These are phyloP conservation scores for Solenodon paradoxus DNA, from an alignment of 2,113 vertebrate genomes.

Conservation along the genomic window DNA sequence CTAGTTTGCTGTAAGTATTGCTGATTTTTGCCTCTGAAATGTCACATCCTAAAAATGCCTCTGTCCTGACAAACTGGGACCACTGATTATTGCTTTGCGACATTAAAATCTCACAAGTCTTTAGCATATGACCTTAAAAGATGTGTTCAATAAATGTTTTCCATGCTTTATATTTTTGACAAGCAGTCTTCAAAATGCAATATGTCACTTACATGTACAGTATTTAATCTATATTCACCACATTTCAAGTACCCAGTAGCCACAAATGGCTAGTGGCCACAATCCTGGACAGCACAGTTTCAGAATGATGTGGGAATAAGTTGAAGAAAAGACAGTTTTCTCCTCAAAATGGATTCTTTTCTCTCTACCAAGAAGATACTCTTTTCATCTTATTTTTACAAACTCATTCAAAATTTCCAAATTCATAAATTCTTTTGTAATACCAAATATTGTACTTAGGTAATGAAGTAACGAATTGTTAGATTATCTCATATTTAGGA, in stretches of 20 bases:
- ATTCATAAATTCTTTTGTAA: background rate
- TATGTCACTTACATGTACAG: background rate
- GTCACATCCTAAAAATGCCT: background rate
- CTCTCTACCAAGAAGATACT: background rate
- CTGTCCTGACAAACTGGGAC: background rate
- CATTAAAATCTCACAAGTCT: background rate
- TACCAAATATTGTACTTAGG: background rate
- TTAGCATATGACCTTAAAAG: background rate
- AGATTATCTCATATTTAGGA: background rate
- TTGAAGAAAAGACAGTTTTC: background rate
- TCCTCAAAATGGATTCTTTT: background rate
- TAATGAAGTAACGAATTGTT: background rate
- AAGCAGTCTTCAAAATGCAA: background rate
- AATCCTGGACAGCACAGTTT: background rate
- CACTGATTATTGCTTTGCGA: background rate
- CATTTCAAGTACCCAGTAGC: background rate
- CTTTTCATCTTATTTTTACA: conserved; percentile 15
- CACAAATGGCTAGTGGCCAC: background rate
- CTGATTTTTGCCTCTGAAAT: background rate
- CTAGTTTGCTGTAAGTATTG: background rate
- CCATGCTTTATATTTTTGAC: background rate
- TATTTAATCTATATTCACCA: background rate
- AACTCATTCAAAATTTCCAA: background rate
- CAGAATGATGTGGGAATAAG: background rate
- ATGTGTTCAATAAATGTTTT: background rate